Evolutionary conservation across 2,113 vertebrate species (phyloP).

Genomic region (Pseudorasbora parva): DNA sequence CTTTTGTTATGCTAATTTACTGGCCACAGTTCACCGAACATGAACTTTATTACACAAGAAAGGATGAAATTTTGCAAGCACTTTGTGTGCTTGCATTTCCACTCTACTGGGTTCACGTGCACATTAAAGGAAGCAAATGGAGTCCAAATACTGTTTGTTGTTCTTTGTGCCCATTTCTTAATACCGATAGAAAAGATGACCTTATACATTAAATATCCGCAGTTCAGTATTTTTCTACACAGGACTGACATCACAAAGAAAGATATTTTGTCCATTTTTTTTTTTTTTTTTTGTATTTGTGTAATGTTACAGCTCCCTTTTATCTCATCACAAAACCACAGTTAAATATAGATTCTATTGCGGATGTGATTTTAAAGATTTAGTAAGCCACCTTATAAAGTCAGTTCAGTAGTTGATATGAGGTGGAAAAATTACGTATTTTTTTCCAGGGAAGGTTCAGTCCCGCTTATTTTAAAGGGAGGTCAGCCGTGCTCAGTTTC

Average conservation of each 20-base stretch:
- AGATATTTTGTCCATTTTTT: not conserved
- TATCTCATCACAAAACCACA: not conserved
- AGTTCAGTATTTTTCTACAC: not conserved
- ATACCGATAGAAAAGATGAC: no score
- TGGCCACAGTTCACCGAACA: not conserved
- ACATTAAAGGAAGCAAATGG: not conserved
- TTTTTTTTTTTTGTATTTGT: not conserved
- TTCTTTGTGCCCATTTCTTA: no score
- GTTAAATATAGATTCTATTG: not conserved
- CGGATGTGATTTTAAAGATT: no score
- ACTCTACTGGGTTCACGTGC: not conserved
- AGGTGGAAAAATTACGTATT: not conserved
- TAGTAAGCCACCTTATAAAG: conserved; percentile 9
- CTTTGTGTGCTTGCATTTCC: not conserved
- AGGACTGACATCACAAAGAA: no score
- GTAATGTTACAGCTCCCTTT: not conserved
- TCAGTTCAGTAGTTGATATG: conserved; percentile 11
- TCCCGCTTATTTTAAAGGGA: conserved; percentile 21
- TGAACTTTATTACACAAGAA: not conserved
- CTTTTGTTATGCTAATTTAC: not conserved
- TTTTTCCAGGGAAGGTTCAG: not conserved
- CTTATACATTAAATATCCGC: not conserved
- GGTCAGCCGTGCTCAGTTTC: conserved; percentile 32
- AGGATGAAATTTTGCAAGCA: no score
- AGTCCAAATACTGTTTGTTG: not conserved